Evolutionary conservation across 2,113 vertebrate species (phyloP).

Genomic region (Marmota monax): DNA sequence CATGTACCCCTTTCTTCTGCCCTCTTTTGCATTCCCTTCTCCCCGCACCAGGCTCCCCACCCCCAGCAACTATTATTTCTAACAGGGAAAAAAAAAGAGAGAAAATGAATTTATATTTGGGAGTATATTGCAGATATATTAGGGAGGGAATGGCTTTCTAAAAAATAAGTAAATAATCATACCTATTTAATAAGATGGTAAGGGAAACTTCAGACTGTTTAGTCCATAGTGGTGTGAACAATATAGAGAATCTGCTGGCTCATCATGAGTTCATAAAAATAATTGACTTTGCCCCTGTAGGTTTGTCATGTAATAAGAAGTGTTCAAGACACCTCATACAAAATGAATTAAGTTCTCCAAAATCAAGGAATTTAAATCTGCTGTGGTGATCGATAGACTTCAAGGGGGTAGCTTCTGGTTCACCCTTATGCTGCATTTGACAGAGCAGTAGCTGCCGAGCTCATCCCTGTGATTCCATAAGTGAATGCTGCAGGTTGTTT

Average conservation of each 20-base stretch:
- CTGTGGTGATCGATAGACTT: constrained; percentile 62
- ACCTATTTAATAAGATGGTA: constrained; percentile 56
- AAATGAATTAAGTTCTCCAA: constrained; percentile 62
- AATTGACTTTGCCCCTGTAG: constrained; percentile 4
- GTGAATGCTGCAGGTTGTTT: constrained; percentile 86
- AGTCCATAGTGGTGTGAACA: background rate
- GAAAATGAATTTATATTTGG: constrained; percentile 2
- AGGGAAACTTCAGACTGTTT: constrained; percentile 8
- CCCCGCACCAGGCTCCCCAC: background rate
- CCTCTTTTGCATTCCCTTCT: background rate
- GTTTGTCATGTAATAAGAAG: constrained; percentile 59
- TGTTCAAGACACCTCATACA: constrained; percentile 49
- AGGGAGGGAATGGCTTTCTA: background rate
- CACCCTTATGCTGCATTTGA: constrained; percentile 68
- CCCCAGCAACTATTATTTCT: constrained; percentile 47
- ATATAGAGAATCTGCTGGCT: constrained; percentile 40
- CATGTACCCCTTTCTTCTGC: background rate
- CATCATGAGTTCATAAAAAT: constrained; percentile 59
- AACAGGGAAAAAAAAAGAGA: background rate
- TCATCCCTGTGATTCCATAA: constrained; percentile 76
- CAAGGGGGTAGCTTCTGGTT: constrained; percentile 56
- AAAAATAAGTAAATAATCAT: background rate
- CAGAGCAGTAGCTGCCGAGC: constrained; percentile 62
- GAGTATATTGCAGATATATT: background rate
- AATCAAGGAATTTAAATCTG: constrained; percentile 55